Evolutionary conservation across 2,888 invertebrate genomes (phyloP).

Genomic region (Brachynemurus nebulosus): DNA sequence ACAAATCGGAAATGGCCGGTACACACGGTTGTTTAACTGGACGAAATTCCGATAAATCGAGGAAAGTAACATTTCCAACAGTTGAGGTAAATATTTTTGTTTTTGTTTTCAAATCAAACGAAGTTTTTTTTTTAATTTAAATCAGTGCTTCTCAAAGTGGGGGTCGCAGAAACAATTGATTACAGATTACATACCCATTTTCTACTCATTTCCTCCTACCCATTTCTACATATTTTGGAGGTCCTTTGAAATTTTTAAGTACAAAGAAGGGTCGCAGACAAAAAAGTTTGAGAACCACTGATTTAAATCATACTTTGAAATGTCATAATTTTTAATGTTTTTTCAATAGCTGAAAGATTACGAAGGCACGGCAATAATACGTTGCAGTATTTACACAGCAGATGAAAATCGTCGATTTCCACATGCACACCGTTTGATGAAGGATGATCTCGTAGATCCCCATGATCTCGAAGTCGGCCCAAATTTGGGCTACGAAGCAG

Average conservation of each 20-base stretch:
- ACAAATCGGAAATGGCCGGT: constrained; percentile 77
- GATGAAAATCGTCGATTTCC: constrained; percentile 39
- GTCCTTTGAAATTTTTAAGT: no score
- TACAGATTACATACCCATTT: no score
- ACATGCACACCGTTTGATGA: constrained; percentile 58
- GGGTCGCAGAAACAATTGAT: no score
- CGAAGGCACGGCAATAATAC: constrained; percentile 44
- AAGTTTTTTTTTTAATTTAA: no score
- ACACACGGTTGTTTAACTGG: constrained; percentile 70
- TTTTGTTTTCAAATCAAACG: no score
- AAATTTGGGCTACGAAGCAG: constrained; percentile 46
- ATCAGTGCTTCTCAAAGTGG: no score
- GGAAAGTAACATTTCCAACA: constrained; percentile 56
- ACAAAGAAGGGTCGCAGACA: no score
- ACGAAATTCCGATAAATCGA: constrained; percentile 39
- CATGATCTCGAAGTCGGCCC: constrained; percentile 42
- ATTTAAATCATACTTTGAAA: not conserved
- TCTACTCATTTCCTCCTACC: no score
- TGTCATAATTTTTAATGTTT: not conserved
- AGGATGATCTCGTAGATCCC: constrained; percentile 50
- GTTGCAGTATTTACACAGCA: constrained; percentile 55
- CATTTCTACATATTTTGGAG: no score
- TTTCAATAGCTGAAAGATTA: constrained; percentile 36
- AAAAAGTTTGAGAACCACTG: no score
- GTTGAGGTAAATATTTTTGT: constrained; percentile 44